Base-by-base conservation (phyloP, 2,888 invertebrate species). In the Balanococcus diminutus region DNA sequence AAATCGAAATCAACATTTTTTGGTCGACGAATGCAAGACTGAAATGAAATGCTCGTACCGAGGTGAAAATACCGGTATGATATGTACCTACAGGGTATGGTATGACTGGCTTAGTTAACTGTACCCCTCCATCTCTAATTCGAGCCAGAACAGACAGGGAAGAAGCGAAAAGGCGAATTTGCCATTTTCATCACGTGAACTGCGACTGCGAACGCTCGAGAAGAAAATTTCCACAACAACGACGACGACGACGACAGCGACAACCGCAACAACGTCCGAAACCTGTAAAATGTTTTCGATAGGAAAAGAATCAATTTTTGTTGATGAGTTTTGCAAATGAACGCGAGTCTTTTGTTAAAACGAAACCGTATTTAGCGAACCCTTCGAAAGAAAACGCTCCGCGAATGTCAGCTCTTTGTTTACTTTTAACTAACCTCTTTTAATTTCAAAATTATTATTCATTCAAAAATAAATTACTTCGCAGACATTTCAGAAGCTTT, bases 281-380 rank as follows among this genome's bases (percentile, higher is more conserved):
- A 83, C 82, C 82, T 61, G 82, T 83, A 28, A 83, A 83, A 83
- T 83, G 82, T 51, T 56, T 56, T 83, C 56, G 51, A 83, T 46
- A 83, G 28, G 51, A 83, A 83, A 83, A 83, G 82, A 83, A 83
- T 51, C 82, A 83, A 83, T 61, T 83, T 83, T 61, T 46, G 51
- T 56, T 83, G 82, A 83, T 83, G 82, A 83, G 82, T 51, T 83
- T 83, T 83, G 56, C 61, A 83, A 83, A 83, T 83, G 82, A 83
- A 83, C 82, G 51, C 36, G 31, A 22, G 32, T 51, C 82, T 83
- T 82, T 82, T 83, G 82, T 83, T 83, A 83, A 83, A 83, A 83
- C 82, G 82, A 83, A 83, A 83, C 82, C 61, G 61, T 83, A 83
- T 31, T 83, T 51, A 61, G 82, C 51, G 61, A 51, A 83, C 46